A percentile compares a stretch with the other conserved stretches of the same genome.
Evolutionary conservation across 2,888 invertebrate species (phyloP).

Genomic region (Plagiodera versicolora): DNA sequence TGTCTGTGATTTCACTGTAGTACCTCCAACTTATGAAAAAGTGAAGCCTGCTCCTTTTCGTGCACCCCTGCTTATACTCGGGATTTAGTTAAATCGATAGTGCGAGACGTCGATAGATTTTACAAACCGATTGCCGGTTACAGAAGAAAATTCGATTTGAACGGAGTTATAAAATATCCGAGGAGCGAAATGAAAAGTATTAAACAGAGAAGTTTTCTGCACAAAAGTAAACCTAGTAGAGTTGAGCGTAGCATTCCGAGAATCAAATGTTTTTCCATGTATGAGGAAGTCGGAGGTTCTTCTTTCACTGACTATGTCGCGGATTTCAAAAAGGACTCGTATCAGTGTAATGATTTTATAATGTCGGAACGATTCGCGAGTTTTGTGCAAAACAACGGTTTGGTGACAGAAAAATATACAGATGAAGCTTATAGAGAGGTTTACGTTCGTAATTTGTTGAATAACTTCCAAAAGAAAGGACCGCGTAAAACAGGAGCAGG

Average conservation of each 20-base stretch:
- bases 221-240: conserved; percentile 25
- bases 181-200: conserved; percentile 24
- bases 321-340: conserved; percentile 33
- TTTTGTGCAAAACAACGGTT: conserved; percentile 32
- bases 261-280: conserved; percentile 29
- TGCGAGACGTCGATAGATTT: conserved; percentile 52
- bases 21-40: conserved; percentile 35
- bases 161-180: conserved; percentile 52
- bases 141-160: conserved; percentile 50
- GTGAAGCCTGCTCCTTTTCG: conserved; percentile 38
- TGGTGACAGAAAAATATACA: conserved; percentile 13
- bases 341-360: conserved; percentile 43
- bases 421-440: conserved; percentile 14
- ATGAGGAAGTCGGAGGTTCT: conserved; percentile 19
- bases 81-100: conserved; percentile 50
- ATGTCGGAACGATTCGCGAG: conserved; percentile 40
- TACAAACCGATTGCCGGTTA: conserved; percentile 50
- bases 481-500: conserved; percentile 25
- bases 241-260: conserved; percentile 10
- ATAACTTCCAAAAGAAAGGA: conserved; percentile 12
- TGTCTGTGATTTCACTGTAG: conserved; percentile 39
- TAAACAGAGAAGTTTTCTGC: conserved; percentile 41
- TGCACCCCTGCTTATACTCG: conserved; percentile 32
- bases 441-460: conserved; percentile 19
- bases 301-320: conserved; percentile 14